phyloP scores from a whole-genome alignment of 2,113 vertebrate genomes.

The Anseranas semipalmata region DNA sequence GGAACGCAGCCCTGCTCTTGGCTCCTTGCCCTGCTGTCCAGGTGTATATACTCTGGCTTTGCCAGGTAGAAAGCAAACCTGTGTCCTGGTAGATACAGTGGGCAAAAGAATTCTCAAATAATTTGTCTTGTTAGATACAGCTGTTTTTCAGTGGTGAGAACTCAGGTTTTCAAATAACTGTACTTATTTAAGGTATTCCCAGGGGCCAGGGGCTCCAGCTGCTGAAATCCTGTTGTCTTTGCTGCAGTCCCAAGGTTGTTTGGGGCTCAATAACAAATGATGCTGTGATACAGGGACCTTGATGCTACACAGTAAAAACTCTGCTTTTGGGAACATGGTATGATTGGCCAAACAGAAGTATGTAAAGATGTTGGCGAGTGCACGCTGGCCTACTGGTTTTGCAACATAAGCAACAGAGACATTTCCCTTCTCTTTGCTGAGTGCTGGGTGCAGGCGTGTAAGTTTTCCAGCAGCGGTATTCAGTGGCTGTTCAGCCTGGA shows the following conservation, averaged over 20 bases:
- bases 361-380: background rate
- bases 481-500: background rate
- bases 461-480: background rate
- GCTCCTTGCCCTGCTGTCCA: conserved; percentile 6
- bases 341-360: background rate
- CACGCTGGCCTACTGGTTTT: background rate
- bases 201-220: background rate
- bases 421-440: background rate
- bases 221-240: background rate
- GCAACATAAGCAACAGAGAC: background rate
- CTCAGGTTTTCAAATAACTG: background rate
- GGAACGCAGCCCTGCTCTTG: background rate
- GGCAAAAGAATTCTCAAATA: background rate
- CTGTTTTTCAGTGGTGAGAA: background rate
- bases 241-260: background rate
- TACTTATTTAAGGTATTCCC: background rate
- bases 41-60: background rate
- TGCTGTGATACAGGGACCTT: background rate
- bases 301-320: background rate
- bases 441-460: background rate
- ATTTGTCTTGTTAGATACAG: conserved; percentile 8
- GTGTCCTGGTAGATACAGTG: background rate
- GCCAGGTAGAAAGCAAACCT: background rate
- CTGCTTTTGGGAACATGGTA: background rate
- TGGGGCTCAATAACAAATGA: background rate